A percentile compares a stretch with the other conserved stretches of the same genome.
Conservation (phyloP, 1,140 invertebrate genomes). For the Micrasema longulum region DNA sequence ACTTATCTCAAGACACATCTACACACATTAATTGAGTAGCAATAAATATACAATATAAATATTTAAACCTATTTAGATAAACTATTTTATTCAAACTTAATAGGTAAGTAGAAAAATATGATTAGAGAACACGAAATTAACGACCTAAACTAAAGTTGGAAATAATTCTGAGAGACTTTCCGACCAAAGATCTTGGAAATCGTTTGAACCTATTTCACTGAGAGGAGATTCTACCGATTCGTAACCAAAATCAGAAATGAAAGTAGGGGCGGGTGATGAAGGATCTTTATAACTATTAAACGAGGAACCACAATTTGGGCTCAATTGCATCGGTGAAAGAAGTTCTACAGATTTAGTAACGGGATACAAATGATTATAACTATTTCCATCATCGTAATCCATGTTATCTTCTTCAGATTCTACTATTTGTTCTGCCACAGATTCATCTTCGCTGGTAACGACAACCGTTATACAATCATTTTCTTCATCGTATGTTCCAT, state of each 20-base stretch:
- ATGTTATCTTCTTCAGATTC: constrained; percentile 54
- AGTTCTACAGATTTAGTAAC: constrained; percentile 65
- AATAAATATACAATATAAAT: constrained; percentile 4
- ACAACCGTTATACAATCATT: constrained; percentile 80
- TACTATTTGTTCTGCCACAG: constrained; percentile 64
- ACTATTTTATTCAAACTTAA: neutral
- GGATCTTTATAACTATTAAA: constrained; percentile 58
- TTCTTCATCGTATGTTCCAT: constrained; percentile 77
- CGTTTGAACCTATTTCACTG: constrained; percentile 63
- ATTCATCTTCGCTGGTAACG: constrained; percentile 72
- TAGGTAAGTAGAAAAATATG: neutral
- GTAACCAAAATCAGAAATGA: constrained; percentile 71
- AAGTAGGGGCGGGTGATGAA: constrained; percentile 61
- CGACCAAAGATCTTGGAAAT: constrained; percentile 71
- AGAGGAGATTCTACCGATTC: constrained; percentile 70
- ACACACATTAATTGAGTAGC: neutral
- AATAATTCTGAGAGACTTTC: constrained; percentile 75
- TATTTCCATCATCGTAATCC: constrained; percentile 54
- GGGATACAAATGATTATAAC: constrained; percentile 59
- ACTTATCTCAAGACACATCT: constrained; percentile 9
- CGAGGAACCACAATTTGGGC: constrained; percentile 58
- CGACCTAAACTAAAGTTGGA: constrained; percentile 67
- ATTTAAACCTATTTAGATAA: neutral
- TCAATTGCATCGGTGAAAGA: constrained; percentile 64
- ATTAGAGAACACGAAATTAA: constrained; percentile 38